Evolutionary conservation across 2,113 vertebrate genomes (phyloP).

Genomic region (Archocentrus centrarchus): DNA sequence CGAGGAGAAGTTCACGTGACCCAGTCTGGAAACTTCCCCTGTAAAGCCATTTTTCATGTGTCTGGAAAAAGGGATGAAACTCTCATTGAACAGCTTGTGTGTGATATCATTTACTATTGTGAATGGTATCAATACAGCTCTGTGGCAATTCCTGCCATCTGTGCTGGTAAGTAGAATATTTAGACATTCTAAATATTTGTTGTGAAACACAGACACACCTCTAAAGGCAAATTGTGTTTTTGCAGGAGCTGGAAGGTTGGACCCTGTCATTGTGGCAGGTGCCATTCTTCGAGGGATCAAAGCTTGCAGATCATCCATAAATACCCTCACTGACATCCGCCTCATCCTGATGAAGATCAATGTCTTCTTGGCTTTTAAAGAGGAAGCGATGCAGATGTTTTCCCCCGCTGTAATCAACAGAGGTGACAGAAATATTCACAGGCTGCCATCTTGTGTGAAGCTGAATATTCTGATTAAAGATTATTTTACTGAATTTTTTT

Average conservation of each 20-base stretch:
- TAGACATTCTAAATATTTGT: too few relatives aligned
- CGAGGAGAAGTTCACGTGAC: slow-evolving; percentile 38
- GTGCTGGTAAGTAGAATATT: slow-evolving; percentile 56
- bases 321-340: slow-evolving; percentile 41
- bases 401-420: not conserved
- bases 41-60: slow-evolving; percentile 68
- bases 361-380: slow-evolving; percentile 66
- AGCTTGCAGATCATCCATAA: not conserved
- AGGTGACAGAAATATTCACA: slow-evolving; percentile 39
- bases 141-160: slow-evolving; percentile 75
- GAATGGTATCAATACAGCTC: slow-evolving; percentile 35
- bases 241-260: slow-evolving; percentile 58
- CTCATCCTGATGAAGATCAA: slow-evolving; percentile 61
- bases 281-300: slow-evolving; percentile 65
- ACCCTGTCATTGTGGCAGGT: slow-evolving; percentile 43
- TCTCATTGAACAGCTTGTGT: slow-evolving; percentile 44
- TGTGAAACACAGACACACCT: not conserved
- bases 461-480: too few relatives aligned
- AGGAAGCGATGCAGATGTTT: slow-evolving; percentile 46
- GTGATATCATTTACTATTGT: slow-evolving; percentile 47
- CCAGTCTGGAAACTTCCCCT: slow-evolving; percentile 59
- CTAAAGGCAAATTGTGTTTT: rapidly evolving
- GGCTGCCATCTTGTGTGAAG: too few relatives aligned
- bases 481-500: not conserved
- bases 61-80: slow-evolving; percentile 28